These are phyloP conservation scores for Toxotes jaculatrix DNA, from an alignment of 2,113 vertebrate genomes.

Conservation along the genomic window DNA sequence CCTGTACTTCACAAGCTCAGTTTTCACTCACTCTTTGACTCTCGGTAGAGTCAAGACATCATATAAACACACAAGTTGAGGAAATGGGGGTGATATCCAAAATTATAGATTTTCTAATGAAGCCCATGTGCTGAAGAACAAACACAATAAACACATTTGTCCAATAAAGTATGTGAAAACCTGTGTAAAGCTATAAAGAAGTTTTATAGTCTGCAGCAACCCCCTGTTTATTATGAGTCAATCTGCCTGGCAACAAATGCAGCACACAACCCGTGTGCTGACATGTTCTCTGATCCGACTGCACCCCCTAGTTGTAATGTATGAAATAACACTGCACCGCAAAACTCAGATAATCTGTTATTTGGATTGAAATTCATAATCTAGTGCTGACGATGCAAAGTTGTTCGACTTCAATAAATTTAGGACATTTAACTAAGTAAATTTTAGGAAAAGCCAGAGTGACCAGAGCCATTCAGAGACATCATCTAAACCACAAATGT, in stretches of 20 bases:
- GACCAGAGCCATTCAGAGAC: too few species aligned
- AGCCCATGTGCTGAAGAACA: neutral
- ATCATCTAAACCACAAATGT: too few species aligned
- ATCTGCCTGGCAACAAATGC: slow-evolving; percentile 57
- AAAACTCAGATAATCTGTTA: too few species aligned
- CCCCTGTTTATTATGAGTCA: neutral
- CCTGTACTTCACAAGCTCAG: neutral
- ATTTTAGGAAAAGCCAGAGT: too few species aligned
- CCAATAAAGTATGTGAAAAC: neutral
- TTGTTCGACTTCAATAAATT: too few species aligned
- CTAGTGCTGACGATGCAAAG: too few species aligned
- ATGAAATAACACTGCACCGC: neutral
- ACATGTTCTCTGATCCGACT: slow-evolving; percentile 26
- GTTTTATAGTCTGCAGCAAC: neutral
- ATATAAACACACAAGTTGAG: neutral
- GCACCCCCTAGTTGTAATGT: slow-evolving; percentile 56
- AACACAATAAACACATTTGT: too few species aligned
- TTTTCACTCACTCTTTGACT: slow-evolving; percentile 2
- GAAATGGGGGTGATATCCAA: neutral
- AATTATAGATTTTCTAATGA: neutral
- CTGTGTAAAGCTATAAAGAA: neutral
- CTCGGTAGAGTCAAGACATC: neutral
- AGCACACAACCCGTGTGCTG: neutral
- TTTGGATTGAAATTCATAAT: too few species aligned
- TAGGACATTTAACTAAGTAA: too few species aligned